A percentile compares a stretch with the other conserved stretches of the same genome.
Evolutionary conservation across 1,140 invertebrate species (phyloP).

Genomic region (Spodoptera frugiperda): DNA sequence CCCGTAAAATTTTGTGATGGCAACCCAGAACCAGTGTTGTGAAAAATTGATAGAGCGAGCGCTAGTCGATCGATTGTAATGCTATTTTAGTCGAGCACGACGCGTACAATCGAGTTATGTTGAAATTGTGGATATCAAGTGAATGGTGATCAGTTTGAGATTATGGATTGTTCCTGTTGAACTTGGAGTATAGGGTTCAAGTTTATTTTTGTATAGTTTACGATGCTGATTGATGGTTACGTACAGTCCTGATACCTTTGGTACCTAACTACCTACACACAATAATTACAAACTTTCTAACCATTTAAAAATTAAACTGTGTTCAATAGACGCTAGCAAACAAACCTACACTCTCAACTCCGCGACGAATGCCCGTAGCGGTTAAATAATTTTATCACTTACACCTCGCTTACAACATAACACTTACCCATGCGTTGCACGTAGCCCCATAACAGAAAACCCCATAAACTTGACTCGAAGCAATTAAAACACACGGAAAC

Average conservation of each 20-base stretch:
- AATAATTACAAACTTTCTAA: too few species aligned
- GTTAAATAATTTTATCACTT: neutral
- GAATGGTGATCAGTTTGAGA: constrained; percentile 34
- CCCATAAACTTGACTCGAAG: constrained; percentile 29
- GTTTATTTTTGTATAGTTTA: neutral
- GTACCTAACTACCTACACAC: too few species aligned
- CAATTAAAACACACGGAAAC: constrained; percentile 27
- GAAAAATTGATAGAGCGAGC: constrained; percentile 57
- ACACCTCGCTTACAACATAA: too few species aligned
- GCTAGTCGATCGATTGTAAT: constrained; percentile 48
- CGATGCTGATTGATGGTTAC: too few species aligned
- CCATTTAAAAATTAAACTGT: too few species aligned
- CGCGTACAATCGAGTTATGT: constrained; percentile 43
- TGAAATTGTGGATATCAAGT: constrained; percentile 39
- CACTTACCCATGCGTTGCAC: neutral
- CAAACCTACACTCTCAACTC: too few species aligned
- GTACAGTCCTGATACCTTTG: too few species aligned
- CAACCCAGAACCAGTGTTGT: constrained; percentile 55
- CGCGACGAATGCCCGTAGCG: too few species aligned
- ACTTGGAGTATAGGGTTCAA: neutral
- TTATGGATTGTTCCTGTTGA: constrained; percentile 10
- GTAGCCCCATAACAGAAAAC: constrained; percentile 22
- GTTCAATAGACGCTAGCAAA: too few species aligned
- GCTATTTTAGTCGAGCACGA: constrained; percentile 54
- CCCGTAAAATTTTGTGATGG: constrained; percentile 50